These are phyloP conservation scores for Aspidiotus destructor DNA, from an alignment of 2,888 invertebrate genomes.

Conservation along the genomic window DNA sequence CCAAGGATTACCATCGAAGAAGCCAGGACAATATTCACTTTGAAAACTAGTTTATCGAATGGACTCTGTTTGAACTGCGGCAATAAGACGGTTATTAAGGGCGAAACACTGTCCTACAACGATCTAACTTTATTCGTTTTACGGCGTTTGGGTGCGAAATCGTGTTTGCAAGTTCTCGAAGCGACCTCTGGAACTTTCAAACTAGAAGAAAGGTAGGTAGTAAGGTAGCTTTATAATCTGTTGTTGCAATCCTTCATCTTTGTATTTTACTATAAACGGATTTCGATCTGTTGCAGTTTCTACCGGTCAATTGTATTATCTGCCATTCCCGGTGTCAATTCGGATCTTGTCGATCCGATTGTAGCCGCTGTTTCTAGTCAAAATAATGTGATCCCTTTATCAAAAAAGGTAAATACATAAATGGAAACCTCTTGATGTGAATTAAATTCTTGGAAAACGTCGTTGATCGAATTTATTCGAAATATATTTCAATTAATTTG, in stretches of 20 bases:
- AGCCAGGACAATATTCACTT: constrained; percentile 29
- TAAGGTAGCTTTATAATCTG: neutral
- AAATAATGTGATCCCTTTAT: constrained; percentile 1
- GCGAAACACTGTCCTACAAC: constrained; percentile 47
- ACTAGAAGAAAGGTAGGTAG: constrained; percentile 15
- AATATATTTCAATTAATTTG: no score
- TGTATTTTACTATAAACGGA: neutral
- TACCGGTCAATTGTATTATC: constrained; percentile 15
- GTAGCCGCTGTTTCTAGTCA: constrained; percentile 15
- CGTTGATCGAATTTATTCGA: no score
- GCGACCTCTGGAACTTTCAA: constrained; percentile 40
- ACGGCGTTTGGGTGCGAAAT: constrained; percentile 51
- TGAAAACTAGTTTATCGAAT: constrained; percentile 31
- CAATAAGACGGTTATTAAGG: constrained; percentile 36
- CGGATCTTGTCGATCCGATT: constrained; percentile 8
- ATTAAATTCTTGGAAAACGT: no score
- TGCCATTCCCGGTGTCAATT: constrained; percentile 4
- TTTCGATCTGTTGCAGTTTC: constrained; percentile 14
- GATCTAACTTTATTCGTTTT: constrained; percentile 51
- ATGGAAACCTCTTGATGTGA: no score
- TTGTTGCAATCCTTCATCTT: neutral
- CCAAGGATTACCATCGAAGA: constrained; percentile 5
- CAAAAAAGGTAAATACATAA: constrained; percentile 8
- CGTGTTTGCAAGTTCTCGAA: constrained; percentile 50
- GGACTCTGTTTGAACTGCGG: constrained; percentile 53